phyloP scores from a whole-genome alignment of 2,797 vertebrate genomes.

The Mormyrus proboscirostris region DNA sequence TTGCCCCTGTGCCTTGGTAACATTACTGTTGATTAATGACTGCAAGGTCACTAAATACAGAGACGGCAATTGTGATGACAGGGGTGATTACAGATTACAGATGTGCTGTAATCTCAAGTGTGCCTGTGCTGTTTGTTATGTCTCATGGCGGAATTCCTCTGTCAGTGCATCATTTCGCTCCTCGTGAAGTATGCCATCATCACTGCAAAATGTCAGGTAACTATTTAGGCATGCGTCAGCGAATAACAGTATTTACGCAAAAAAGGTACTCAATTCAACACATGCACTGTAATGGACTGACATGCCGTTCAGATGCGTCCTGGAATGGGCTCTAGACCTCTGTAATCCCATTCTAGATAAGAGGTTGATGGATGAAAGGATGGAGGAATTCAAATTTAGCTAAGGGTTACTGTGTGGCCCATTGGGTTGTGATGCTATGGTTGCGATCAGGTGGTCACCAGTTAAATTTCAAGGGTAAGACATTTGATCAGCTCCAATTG shows the following conservation, averaged over 20 bases:
- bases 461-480: not conserved
- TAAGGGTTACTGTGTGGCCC: not conserved
- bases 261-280: not conserved
- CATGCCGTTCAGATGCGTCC: not conserved
- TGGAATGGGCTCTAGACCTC: not conserved
- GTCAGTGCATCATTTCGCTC: not conserved
- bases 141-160: not conserved
- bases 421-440: not conserved
- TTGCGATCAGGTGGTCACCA: not conserved
- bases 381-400: not conserved
- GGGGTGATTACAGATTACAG: not conserved
- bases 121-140: not conserved
- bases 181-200: not conserved
- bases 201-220: not conserved
- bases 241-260: not conserved
- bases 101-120: not conserved
- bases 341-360: not conserved
- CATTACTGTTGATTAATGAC: not conserved
- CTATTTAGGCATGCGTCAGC: not conserved
- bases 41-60: not conserved
- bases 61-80: not conserved
- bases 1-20: not conserved
- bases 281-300: not conserved
- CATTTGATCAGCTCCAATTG: not conserved
- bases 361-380: not conserved